Base-by-base conservation (phyloP, 2,888 invertebrate species). In the Aphodius granarius region DNA sequence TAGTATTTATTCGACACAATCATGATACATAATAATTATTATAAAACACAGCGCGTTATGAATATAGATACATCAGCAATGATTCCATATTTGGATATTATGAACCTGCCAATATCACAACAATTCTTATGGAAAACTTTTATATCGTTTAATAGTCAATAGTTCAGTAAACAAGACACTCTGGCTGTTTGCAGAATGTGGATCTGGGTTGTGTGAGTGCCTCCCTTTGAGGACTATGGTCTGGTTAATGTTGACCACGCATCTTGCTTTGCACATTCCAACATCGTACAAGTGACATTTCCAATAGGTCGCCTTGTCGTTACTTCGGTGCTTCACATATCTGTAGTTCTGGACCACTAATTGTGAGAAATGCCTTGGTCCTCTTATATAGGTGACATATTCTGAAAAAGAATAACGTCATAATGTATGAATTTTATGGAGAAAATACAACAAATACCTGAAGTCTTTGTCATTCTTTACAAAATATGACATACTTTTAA, bases 241-340 rank as follows among this genome's bases (percentile, higher is more conserved):
- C 73, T 82, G 81, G 75, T 83, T 71, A 3, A 72, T 62, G 5
- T 81, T 80, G 23, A 84, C 81, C 13, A 81, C 79, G 73, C 84
- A 84, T 77, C 87, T 81, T 5, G 86, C 85, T 76, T 84, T 84
- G 76, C 87, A 87, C 15, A 76, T 72, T 4, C 85, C 85, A 18
- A 80, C 80, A 74, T 87, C 86, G 76, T 86, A 87, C 23, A 82
- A 75, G 64, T 83, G 81, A 75, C 87, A 87, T 79, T 86, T 87
- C 86, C 86, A 87, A 77, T 87, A 87, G 0, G 85, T 85, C 5
- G 83, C 83, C n/a, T 78, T 81, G 72, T 82, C 81, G 1, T 82
- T 81, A 78, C 86, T 85, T 76, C 85, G 80, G 73, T 87, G 86
- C 78, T 86, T 87, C 43, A 86, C 81, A 78, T 85, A 86, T 77